Conservation (phyloP, 2,888 invertebrate genomes). For the Tipula unca region DNA sequence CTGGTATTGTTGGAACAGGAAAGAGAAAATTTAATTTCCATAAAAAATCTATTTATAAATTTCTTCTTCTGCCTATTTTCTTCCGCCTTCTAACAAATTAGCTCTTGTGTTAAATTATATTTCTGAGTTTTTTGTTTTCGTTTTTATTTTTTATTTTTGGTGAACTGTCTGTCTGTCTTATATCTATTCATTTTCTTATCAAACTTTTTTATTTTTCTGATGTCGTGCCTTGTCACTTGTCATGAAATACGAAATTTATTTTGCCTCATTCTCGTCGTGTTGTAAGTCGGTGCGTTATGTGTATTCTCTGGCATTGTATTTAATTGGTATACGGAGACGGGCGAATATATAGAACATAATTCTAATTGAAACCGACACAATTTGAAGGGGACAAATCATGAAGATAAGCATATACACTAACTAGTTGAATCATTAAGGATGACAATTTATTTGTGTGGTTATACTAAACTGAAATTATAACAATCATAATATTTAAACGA, state of each 20-base stretch:
- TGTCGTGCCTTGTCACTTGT: constrained; percentile 19
- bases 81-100: constrained; percentile 1
- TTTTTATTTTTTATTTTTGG: not conserved
- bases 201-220: not conserved
- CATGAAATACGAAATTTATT: constrained; percentile 9
- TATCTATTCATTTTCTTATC: constrained; percentile 16
- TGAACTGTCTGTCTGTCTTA: constrained; percentile 17
- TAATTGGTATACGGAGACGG: not conserved
- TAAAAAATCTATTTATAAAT: constrained; percentile 17
- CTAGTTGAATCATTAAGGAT: not conserved
- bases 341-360: not conserved
- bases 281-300: not conserved
- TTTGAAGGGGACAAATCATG: not conserved
- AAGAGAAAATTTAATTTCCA: constrained; percentile 15
- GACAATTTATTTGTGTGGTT: not conserved
- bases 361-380: not conserved
- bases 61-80: not conserved
- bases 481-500: not conserved
- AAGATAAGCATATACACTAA: not conserved
- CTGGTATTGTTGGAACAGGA: not conserved
- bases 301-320: not conserved
- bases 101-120: constrained; percentile 18
- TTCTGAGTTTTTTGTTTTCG: not conserved
- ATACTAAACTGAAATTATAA: not conserved
- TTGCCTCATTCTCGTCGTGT: not conserved